Evolutionary conservation across 1,140 invertebrate genomes (phyloP), one percentile per base, ranked within the genome.

Genomic region (Leptinotarsa lineolata): DNA sequence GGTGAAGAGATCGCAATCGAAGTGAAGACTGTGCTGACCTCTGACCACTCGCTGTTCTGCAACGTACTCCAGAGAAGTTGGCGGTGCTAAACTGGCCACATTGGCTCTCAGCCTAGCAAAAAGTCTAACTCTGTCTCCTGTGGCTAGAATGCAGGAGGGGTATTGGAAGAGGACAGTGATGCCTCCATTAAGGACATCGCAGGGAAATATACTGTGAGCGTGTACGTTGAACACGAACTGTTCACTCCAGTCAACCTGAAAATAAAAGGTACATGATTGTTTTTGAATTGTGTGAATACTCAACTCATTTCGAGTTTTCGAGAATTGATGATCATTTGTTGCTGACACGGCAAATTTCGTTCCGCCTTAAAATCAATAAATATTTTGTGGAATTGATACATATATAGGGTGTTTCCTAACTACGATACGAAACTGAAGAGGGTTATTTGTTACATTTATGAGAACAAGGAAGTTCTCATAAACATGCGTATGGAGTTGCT

Each of bases 211-310:
- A 64, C 92, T 93, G 11, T 90, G 88, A 0, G 92, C 92, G 81
- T 93, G 91, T 0, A 95, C 92, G 81, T 93, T 94, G 79, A 95
- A 90, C 8, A 93, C 91, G 79, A 92, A 95, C 81, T 93, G 90
- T 68, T 93, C 90, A 22, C 92, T 94, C 92, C 92, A 94, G 67
- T 92, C 90, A 22, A 92, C 92, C 91, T 93, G 84, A 1, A 87
- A 85, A 64, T 48, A 48, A 66, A 61, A 24, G 64, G 70, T 15
- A n/a, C 13, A 39, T 39, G 30, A 39, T 39, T 2, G 11, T 39
- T 8, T 39, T 39, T 0, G 6, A 30, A 30, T 6, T 30, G 24
- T 30, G 24, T 22, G 21, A 22, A 22, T 22, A 22, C 21, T 22
- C 21, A 22, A 22, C 1, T 22, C 21, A 22, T 22, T 22, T 22